These are phyloP conservation scores for Drosophila mercatorum DNA, from an alignment of 2,888 invertebrate genomes.

Conservation along the genomic window DNA sequence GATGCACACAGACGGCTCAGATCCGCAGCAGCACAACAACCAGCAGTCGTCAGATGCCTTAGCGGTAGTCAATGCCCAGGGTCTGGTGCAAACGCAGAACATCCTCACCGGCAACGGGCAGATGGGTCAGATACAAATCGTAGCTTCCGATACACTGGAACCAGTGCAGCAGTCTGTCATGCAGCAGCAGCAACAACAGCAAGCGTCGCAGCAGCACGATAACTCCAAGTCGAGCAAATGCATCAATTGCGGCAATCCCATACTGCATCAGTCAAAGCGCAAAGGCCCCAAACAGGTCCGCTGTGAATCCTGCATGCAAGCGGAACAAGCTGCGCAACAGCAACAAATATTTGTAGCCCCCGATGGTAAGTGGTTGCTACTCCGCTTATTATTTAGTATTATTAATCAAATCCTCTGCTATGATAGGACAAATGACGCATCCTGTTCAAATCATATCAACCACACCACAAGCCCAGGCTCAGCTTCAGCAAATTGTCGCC, in stretches of 20 bases:
- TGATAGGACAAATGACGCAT: constrained; percentile 85
- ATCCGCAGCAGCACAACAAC: constrained; percentile 73
- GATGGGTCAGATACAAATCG: constrained; percentile 87
- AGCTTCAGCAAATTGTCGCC: constrained; percentile 75
- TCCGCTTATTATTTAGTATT: too few species aligned
- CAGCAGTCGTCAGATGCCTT: constrained; percentile 84
- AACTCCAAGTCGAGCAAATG: constrained; percentile 86
- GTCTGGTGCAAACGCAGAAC: constrained; percentile 84
- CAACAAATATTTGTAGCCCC: constrained; percentile 88
- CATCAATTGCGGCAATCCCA: constrained; percentile 87
- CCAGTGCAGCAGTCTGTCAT: constrained; percentile 70
- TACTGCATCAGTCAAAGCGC: constrained; percentile 86
- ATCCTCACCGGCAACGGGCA: constrained; percentile 84
- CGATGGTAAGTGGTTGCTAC: constrained; percentile 85
- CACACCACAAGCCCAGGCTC: constrained; percentile 75
- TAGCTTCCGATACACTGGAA: constrained; percentile 85
- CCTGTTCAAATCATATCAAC: constrained; percentile 82
- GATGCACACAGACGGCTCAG: constrained; percentile 88
- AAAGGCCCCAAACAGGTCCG: constrained; percentile 88
- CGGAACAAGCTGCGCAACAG: constrained; percentile 85
- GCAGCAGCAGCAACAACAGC: constrained; percentile 67
- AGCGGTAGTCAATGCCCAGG: constrained; percentile 86
- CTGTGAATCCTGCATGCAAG: constrained; percentile 87
- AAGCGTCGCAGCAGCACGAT: constrained; percentile 51
- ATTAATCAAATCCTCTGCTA: constrained; percentile 50